A percentile compares a stretch with the other conserved stretches of the same genome.
phyloP scores from a whole-genome alignment of 2,797 vertebrate species.

The Spondyliosoma cantharus region DNA sequence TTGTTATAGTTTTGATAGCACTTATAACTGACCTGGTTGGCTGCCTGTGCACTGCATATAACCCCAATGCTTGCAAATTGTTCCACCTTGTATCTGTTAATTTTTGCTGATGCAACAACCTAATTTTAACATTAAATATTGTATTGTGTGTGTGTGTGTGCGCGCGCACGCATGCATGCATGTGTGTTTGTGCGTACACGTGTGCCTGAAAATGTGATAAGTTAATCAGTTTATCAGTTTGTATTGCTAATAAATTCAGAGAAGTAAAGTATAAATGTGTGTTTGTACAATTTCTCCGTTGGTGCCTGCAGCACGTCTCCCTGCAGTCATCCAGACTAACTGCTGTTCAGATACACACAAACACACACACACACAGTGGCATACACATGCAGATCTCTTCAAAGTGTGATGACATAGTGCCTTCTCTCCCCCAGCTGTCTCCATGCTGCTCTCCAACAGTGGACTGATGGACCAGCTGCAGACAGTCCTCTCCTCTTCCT shows the following conservation, averaged over 20 bases:
- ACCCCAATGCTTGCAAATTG: background rate
- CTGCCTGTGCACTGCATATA: constrained; percentile 11
- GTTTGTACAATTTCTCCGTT: constrained; percentile 3
- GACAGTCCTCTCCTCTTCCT: constrained; percentile 82
- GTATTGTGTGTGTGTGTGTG: background rate
- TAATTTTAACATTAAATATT: too few relatives aligned
- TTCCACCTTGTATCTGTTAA: background rate
- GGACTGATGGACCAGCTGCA: constrained; percentile 90
- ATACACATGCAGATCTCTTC: constrained; percentile 23
- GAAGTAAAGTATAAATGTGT: constrained; percentile 2
- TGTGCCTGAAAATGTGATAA: background rate
- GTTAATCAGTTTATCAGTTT: background rate
- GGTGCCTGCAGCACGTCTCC: constrained; percentile 10
- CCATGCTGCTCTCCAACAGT: constrained; percentile 90
- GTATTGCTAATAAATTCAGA: constrained; percentile 9
- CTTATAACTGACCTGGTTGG: background rate
- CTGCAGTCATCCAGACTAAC: constrained; percentile 44
- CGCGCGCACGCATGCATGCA: too few relatives aligned
- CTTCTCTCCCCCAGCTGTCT: constrained; percentile 84
- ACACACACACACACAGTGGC: constrained; percentile 6
- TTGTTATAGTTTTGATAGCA: background rate
- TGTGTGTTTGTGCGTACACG: background rate
- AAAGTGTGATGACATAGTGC: constrained; percentile 50
- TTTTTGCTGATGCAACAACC: constrained; percentile 1
- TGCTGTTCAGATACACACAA: constrained; percentile 19